phyloP scores from a whole-genome alignment of 1,140 invertebrate genomes.

The Lucilia cuprina region DNA sequence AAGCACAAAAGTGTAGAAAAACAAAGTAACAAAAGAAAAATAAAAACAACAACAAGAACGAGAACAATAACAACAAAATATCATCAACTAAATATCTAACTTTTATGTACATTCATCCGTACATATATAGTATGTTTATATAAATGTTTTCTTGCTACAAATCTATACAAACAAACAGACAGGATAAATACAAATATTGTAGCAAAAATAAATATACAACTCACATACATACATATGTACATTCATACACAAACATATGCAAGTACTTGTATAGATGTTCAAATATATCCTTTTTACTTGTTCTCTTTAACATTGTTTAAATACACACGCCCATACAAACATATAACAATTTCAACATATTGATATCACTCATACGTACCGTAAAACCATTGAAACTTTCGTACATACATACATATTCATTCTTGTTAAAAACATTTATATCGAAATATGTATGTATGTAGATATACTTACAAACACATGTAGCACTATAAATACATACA shows the following conservation, averaged over 20 bases:
- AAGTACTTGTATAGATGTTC: no score
- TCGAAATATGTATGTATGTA: no score
- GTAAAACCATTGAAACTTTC: background rate
- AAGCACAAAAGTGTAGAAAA: slow-evolving; percentile 20
- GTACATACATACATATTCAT: background rate
- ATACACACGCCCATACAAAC: background rate
- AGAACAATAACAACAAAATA: background rate
- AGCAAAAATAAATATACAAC: background rate
- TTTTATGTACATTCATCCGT: no score
- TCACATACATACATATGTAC: background rate
- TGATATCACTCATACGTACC: background rate
- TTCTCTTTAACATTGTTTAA: background rate
- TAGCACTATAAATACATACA: background rate
- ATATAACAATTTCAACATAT: background rate
- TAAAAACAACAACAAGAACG: background rate
- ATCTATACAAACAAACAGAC: slow-evolving; percentile 16
- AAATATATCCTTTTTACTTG: background rate
- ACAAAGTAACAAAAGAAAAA: background rate
- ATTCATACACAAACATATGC: background rate
- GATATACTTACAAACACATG: background rate
- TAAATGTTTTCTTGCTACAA: background rate
- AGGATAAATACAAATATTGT: background rate
- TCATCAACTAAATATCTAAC: background rate
- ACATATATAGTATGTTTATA: background rate
- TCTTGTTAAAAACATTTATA: background rate